These are phyloP conservation scores for Meriones unguiculatus DNA, from an alignment of 2,113 vertebrate species.

Conservation along the genomic window DNA sequence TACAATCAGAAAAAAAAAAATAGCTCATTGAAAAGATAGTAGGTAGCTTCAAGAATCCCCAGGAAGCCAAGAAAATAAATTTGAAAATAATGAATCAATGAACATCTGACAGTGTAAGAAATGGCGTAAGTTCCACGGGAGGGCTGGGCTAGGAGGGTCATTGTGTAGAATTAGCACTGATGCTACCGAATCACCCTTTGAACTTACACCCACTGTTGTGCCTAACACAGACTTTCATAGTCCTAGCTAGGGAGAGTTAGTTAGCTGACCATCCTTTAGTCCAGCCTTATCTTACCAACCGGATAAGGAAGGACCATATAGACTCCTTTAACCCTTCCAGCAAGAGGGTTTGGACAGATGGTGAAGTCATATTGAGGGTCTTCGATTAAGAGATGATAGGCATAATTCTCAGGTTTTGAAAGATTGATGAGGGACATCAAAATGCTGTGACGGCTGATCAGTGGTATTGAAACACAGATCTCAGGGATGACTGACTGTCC, in stretches of 20 bases:
- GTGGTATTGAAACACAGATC: background rate
- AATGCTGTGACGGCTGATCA: background rate
- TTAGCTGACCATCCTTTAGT: background rate
- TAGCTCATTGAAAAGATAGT: background rate
- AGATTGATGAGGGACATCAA: background rate
- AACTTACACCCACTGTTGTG: background rate
- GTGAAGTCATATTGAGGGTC: background rate
- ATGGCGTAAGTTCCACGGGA: background rate
- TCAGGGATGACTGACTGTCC: background rate
- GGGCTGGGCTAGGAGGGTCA: background rate
- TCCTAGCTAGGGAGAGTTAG: background rate
- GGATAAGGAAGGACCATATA: background rate
- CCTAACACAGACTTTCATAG: background rate
- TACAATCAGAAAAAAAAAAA: constrained; percentile 33
- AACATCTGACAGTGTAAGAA: background rate
- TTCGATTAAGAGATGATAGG: background rate
- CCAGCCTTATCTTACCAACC: background rate
- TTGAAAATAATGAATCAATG: constrained; percentile 22
- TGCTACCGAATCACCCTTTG: background rate
- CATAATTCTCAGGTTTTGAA: background rate
- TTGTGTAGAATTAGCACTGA: background rate
- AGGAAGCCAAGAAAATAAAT: constrained; percentile 28
- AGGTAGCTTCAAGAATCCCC: constrained; percentile 34
- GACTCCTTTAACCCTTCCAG: background rate
- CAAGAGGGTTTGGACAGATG: background rate